Percentiles rank a stretch among this genome's conserved stretches.
These are phyloP conservation scores for Sphaerophoria rueppellii DNA, from an alignment of 2,888 invertebrate genomes.

Conservation along the genomic window DNA sequence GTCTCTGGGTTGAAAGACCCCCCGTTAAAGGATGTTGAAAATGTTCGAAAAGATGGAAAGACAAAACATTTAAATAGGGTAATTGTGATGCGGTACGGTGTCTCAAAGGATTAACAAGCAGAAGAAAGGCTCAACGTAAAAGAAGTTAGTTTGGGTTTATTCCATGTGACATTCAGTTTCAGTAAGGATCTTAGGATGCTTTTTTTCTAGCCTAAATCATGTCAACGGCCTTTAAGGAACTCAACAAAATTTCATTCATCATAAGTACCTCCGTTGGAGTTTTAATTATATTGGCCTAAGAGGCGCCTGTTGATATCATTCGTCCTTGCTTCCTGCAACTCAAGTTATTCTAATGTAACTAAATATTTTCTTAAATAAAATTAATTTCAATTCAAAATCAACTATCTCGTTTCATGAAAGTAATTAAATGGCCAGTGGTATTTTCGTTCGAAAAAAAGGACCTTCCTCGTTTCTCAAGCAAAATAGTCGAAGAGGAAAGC, in stretches of 20 bases:
- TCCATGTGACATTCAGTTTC: not conserved
- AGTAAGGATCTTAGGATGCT: not conserved
- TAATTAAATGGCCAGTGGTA: conserved; percentile 56
- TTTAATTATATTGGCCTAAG: too few relatives aligned
- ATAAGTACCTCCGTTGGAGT: too few relatives aligned
- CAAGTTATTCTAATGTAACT: not conserved
- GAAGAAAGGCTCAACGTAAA: not conserved
- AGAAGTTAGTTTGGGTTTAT: too few relatives aligned
- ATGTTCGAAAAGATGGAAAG: not conserved
- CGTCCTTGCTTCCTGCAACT: not conserved
- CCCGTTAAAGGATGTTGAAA: conserved; percentile 15
- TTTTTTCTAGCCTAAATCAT: too few relatives aligned
- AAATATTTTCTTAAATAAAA: conserved; percentile 7
- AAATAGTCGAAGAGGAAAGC: not conserved
- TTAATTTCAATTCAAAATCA: conserved; percentile 17
- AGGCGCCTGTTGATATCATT: not conserved
- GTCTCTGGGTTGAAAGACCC: not conserved
- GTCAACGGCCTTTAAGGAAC: too few relatives aligned
- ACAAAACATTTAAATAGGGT: not conserved
- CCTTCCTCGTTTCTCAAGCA: conserved; percentile 4
- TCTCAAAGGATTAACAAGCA: not conserved
- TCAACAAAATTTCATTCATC: too few relatives aligned
- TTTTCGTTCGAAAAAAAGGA: conserved; percentile 27
- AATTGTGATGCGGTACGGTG: not conserved
- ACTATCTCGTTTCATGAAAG: conserved; percentile 9